Conservation (phyloP, 1,140 invertebrate genomes). For the Asbolus verrucosus region DNA sequence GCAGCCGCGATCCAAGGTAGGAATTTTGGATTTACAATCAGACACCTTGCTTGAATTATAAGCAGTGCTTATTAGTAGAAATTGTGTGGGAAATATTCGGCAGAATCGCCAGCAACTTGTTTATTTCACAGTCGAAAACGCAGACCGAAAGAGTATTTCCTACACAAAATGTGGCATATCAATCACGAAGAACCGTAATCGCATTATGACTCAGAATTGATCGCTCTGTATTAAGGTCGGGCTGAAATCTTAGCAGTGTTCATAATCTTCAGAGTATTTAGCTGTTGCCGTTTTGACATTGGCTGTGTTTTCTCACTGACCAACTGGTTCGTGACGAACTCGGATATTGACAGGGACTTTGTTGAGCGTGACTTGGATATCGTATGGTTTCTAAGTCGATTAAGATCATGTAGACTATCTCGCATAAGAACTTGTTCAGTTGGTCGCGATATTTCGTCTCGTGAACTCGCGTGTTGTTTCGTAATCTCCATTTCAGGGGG, state of each 20-base stretch:
- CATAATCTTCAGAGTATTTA: no score
- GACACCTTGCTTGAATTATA: slow-evolving; percentile 46
- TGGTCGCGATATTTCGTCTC: slow-evolving; percentile 18
- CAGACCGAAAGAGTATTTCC: slow-evolving; percentile 51
- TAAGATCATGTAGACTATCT: slow-evolving; percentile 29
- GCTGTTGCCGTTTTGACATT: no score
- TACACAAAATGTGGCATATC: slow-evolving; percentile 62
- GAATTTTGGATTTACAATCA: slow-evolving; percentile 45
- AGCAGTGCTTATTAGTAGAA: slow-evolving; percentile 54
- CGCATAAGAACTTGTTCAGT: slow-evolving; percentile 13
- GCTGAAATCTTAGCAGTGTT: slow-evolving; percentile 18
- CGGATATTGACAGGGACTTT: slow-evolving; percentile 4
- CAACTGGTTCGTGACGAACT: neutral
- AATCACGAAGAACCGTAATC: slow-evolving; percentile 43
- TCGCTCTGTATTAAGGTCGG: no score
- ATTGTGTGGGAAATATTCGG: slow-evolving; percentile 53
- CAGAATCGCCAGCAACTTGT: neutral
- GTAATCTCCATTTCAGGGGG: slow-evolving; percentile 9
- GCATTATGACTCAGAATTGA: slow-evolving; percentile 23
- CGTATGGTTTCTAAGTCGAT: slow-evolving; percentile 46
- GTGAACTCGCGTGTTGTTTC: slow-evolving; percentile 15
- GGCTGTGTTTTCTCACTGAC: no score
- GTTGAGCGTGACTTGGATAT: slow-evolving; percentile 40
- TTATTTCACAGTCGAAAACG: neutral
- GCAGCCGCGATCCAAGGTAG: slow-evolving; percentile 62